phyloP scores from a whole-genome alignment of 1,140 invertebrate genomes.

The Hylaeus volcanicus region DNA sequence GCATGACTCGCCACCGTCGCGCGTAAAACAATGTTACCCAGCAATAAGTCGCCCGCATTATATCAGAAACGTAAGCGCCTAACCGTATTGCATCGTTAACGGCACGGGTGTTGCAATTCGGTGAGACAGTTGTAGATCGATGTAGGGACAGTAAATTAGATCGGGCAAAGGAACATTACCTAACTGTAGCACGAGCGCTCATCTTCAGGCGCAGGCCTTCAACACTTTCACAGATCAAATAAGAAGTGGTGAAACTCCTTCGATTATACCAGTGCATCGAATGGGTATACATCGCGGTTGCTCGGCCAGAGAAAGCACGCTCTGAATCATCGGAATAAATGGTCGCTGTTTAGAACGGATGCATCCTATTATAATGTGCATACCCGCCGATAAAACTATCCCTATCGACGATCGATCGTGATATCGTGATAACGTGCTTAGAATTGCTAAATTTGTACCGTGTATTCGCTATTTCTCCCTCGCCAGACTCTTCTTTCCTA shows the following conservation, averaged over 20 bases:
- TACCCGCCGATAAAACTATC: slow-evolving; percentile 43
- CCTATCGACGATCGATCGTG: slow-evolving; percentile 26
- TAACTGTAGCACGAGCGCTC: slow-evolving; percentile 68
- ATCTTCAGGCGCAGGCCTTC: slow-evolving; percentile 57
- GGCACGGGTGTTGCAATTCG: slow-evolving; percentile 65
- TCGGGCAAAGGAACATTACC: slow-evolving; percentile 76
- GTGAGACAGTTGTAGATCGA: slow-evolving; percentile 76
- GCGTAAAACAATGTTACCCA: slow-evolving; percentile 27
- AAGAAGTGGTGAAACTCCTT: slow-evolving; percentile 57
- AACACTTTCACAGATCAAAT: slow-evolving; percentile 58
- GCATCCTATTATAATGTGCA: slow-evolving; percentile 35
- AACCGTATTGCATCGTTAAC: slow-evolving; percentile 56
- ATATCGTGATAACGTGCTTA: slow-evolving; percentile 38
- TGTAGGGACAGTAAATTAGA: slow-evolving; percentile 78
- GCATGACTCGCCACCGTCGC: too few species aligned
- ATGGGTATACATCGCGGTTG: slow-evolving; percentile 35
- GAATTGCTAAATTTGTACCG: slow-evolving; percentile 47
- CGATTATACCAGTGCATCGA: slow-evolving; percentile 37
- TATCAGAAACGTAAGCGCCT: slow-evolving; percentile 36
- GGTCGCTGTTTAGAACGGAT: slow-evolving; percentile 31
- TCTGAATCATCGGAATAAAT: slow-evolving; percentile 49
- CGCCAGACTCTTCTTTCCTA: too few species aligned
- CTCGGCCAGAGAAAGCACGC: slow-evolving; percentile 45
- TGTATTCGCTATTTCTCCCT: background rate
- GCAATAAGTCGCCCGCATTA: slow-evolving; percentile 34